These are phyloP conservation scores for Phymatocera aterrima DNA, from an alignment of 2,888 invertebrate genomes.

Conservation along the genomic window DNA sequence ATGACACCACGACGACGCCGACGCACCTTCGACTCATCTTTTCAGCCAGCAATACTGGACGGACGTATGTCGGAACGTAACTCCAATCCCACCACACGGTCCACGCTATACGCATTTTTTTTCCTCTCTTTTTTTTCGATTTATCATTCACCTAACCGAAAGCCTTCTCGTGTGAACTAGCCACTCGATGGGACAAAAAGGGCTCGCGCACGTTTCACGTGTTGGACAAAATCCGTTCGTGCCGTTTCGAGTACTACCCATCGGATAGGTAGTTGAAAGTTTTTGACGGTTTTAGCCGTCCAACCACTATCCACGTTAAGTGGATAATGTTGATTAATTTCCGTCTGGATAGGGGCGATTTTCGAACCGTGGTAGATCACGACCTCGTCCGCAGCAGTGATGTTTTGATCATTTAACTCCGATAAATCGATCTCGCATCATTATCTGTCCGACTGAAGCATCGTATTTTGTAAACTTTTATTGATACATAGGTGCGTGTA, in stretches of 20 bases:
- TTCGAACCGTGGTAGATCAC: neutral
- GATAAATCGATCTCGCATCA: too few relatives aligned
- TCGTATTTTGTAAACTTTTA: too few relatives aligned
- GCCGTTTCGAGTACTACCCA: neutral
- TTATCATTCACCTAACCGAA: slow-evolving; percentile 5
- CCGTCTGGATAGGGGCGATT: neutral
- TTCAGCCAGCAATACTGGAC: neutral
- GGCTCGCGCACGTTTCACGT: neutral
- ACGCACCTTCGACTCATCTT: slow-evolving; percentile 30
- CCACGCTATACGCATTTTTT: neutral
- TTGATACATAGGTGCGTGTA: too few relatives aligned
- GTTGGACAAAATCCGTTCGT: neutral
- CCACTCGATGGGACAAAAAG: neutral
- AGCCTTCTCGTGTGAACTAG: slow-evolving; percentile 41
- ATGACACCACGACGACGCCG: slow-evolving; percentile 25
- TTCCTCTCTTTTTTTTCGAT: neutral
- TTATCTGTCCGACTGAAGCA: too few relatives aligned
- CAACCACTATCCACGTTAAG: neutral
- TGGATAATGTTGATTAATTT: neutral
- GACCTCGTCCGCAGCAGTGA: too few relatives aligned
- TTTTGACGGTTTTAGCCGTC: neutral
- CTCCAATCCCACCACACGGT: neutral
- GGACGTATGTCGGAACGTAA: neutral
- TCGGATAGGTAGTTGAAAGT: neutral
- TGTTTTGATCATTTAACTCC: too few relatives aligned